Evolutionary conservation across 2,797 vertebrate species (phyloP), one percentile per base, ranked within the genome.

Genomic region (Atherinosoma microstoma): DNA sequence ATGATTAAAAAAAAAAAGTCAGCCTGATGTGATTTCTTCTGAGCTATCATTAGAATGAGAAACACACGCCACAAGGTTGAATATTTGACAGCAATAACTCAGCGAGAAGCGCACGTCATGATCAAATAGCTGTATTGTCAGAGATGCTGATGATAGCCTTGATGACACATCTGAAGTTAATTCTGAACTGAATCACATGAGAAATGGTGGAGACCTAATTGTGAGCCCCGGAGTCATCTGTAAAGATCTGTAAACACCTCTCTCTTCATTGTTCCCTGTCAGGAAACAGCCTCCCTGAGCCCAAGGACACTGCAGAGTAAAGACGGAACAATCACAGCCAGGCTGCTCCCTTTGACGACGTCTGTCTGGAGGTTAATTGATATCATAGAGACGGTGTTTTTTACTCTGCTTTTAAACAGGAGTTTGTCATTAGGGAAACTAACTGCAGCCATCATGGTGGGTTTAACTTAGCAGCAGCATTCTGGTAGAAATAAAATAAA

Each of bases 201-300:
- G 87, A 78, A 88, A 89, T 76, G 77, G 87, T 36, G 84, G 75
- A 58, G 84, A 91, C 89, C 90, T 92, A 93, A 93, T 93, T 91
- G 83, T 47, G 85, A 84, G 89, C 88, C 88, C 79, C 54, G 86
- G 62, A 90, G 90, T 86, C 78, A 86, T 90, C 80, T 88, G 84
- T 90, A 89, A 90, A 86, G 92, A 91, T 92, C 86, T 94, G 92
- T 93, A 93, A 94, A 94, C 92, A 93, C 89, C 89, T 88, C 83
- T 82, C 73, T 85, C 84, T 84, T 91, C 82, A 86, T 90, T 88
- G 91, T 90, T 91, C 82, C 82, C 84, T 92, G 93, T 92, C 92
- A 91, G 89, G 88, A 90, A 91, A 89, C 87, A 89, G 85, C 76
- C 79, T 85, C 83, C 81, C 75, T 59, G 80, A 91, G 90, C 89